A percentile compares a stretch with the other conserved stretches of the same genome.
phyloP scores from a whole-genome alignment of 2,113 vertebrate species.

The Tupaia chinensis region DNA sequence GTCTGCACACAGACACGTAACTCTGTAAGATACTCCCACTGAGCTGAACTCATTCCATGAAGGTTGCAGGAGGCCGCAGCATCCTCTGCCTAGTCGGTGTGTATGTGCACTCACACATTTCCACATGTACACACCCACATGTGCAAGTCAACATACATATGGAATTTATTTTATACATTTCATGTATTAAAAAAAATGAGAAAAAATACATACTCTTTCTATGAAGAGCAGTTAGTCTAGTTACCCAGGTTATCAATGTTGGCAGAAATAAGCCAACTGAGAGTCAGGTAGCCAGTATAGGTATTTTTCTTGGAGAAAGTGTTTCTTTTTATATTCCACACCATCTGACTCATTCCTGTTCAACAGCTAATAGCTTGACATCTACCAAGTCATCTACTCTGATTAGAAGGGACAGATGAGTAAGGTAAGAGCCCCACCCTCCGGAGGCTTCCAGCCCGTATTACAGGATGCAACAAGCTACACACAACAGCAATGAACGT shows the following conservation, averaged over 20 bases:
- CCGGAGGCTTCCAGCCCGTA: not conserved
- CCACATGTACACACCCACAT: too few relatives aligned
- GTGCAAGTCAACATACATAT: not conserved
- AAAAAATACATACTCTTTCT: not conserved
- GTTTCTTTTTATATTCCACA: not conserved
- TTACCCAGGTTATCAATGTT: not conserved
- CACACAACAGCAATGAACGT: not conserved
- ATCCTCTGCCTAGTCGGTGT: not conserved
- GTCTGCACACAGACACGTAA: not conserved
- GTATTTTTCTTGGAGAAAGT: not conserved
- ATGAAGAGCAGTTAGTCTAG: not conserved
- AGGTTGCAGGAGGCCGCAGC: not conserved
- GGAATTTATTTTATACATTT: not conserved
- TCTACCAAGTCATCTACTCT: not conserved
- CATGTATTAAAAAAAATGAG: not conserved
- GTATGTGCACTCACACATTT: rapidly evolving
- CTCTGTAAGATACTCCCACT: not conserved
- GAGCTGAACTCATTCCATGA: not conserved
- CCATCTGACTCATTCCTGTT: not conserved
- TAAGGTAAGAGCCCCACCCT: not conserved
- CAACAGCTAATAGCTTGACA: not conserved
- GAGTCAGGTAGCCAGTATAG: not conserved
- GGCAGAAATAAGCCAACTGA: not conserved
- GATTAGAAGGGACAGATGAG: not conserved
- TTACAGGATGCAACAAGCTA: too few relatives aligned